Conservation (phyloP, 2,888 invertebrate genomes). For the Hypsopygia costalis region DNA sequence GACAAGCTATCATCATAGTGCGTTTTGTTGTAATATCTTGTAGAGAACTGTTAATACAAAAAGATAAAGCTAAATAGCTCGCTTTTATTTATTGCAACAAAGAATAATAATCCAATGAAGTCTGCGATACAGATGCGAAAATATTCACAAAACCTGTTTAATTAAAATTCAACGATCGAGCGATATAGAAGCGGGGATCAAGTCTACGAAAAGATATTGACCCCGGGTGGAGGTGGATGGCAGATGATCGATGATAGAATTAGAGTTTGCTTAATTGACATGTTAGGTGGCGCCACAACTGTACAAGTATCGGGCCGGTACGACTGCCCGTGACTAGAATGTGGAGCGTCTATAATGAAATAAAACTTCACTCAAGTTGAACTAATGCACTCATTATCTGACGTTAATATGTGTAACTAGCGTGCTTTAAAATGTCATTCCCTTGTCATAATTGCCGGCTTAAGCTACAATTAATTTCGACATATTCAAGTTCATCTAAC, state of each 20-base stretch:
- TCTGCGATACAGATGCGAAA: constrained; percentile 28
- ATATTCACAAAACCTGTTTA: constrained; percentile 50
- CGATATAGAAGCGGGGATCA: constrained; percentile 45
- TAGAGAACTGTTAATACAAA: constrained; percentile 24
- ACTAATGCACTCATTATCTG: constrained; percentile 11
- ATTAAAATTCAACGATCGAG: constrained; percentile 56
- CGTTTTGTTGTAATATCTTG: constrained; percentile 38
- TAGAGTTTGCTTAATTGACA: constrained; percentile 56
- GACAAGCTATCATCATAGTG: constrained; percentile 44
- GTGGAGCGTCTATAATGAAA: constrained; percentile 31
- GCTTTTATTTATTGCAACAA: constrained; percentile 22
- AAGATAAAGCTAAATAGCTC: constrained; percentile 16
- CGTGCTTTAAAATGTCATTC: background rate
- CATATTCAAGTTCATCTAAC: background rate
- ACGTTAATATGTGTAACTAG: constrained; percentile 1
- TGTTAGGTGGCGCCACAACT: constrained; percentile 59
- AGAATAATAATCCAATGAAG: constrained; percentile 23
- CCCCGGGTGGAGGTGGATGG: constrained; percentile 60
- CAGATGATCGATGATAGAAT: constrained; percentile 69
- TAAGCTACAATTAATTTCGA: background rate
- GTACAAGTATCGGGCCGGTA: constrained; percentile 38
- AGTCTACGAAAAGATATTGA: constrained; percentile 71
- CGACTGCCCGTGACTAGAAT: constrained; percentile 37
- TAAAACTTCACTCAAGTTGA: constrained; percentile 5
- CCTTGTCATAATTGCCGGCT: background rate